phyloP scores from a whole-genome alignment of 2,888 invertebrate species.

The Rhagophthalmus giganteus region DNA sequence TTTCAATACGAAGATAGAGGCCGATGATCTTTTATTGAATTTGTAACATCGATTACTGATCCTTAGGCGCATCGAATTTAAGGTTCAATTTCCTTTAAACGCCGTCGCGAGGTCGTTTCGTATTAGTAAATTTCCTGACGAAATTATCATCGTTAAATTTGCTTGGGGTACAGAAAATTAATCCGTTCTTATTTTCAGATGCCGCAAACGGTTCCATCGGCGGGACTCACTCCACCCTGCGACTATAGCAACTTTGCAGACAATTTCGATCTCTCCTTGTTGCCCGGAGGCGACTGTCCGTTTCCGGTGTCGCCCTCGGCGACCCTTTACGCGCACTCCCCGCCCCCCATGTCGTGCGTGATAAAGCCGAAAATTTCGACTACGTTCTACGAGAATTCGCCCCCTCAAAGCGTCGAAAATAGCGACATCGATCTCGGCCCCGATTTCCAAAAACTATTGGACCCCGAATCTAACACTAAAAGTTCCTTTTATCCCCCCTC shows the following conservation, averaged over 20 bases:
- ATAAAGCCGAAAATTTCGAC: constrained; percentile 49
- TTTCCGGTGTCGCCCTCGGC: constrained; percentile 56
- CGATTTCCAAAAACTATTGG: constrained; percentile 52
- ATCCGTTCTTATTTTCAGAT: constrained; percentile 62
- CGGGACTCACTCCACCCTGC: constrained; percentile 75
- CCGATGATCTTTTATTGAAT: constrained; percentile 19
- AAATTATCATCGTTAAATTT: too few relatives aligned
- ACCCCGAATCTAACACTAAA: constrained; percentile 36
- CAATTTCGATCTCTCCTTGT: constrained; percentile 72
- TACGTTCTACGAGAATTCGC: constrained; percentile 47
- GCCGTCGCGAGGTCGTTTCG: constrained; percentile 8
- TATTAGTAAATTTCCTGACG: constrained; percentile 4
- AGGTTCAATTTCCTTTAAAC: too few relatives aligned
- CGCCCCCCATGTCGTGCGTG: constrained; percentile 57
- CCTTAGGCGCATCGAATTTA: too few relatives aligned
- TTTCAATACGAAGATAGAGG: constrained; percentile 10
- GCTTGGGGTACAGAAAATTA: too few relatives aligned
- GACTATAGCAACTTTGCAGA: constrained; percentile 66
- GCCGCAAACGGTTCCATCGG: constrained; percentile 81
- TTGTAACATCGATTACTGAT: too few relatives aligned
- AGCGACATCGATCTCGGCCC: constrained; percentile 46
- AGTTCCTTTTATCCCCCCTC: constrained; percentile 28
- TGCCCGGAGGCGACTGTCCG: constrained; percentile 65
- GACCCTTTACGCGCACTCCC: constrained; percentile 45
- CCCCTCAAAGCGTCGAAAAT: constrained; percentile 41